phyloP scores from a whole-genome alignment of 2,888 invertebrate genomes.

The Spilosoma lubricipeda region DNA sequence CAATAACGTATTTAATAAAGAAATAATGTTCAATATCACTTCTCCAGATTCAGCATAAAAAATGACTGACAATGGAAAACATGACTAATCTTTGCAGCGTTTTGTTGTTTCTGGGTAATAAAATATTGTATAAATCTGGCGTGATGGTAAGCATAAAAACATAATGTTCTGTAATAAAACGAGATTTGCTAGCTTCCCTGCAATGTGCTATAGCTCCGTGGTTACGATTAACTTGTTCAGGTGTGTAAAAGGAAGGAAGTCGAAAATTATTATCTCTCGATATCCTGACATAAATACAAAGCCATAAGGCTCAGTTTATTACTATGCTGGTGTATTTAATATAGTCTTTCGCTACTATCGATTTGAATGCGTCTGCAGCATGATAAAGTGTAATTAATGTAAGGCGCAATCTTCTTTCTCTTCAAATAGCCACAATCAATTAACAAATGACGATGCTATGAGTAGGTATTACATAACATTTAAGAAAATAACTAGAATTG shows the following conservation, averaged over 20 bases:
- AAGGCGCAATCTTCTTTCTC: too few species aligned
- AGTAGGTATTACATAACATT: too few species aligned
- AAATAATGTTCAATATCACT: not conserved
- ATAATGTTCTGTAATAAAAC: slow-evolving; percentile 41
- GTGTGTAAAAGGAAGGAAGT: not conserved
- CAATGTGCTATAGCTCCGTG: slow-evolving; percentile 13
- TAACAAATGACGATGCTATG: too few species aligned
- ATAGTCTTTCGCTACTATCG: not conserved
- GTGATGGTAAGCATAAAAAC: slow-evolving; percentile 31
- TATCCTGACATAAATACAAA: not conserved
- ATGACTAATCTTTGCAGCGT: slow-evolving; percentile 32
- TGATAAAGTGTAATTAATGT: too few species aligned
- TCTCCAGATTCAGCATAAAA: slow-evolving; percentile 3
- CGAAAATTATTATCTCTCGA: not conserved
- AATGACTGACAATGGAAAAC: slow-evolving; percentile 11
- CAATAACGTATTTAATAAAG: not conserved
- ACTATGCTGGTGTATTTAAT: not conserved
- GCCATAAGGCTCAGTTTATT: not conserved
- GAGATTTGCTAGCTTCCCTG: slow-evolving; percentile 19
- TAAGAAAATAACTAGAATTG: too few species aligned
- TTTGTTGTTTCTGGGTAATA: slow-evolving; percentile 37
- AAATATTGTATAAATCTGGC: slow-evolving; percentile 43
- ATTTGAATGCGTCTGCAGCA: too few species aligned
- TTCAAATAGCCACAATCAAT: too few species aligned
- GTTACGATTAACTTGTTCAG: slow-evolving; percentile 12